These are phyloP conservation scores for Machaerirhynchus nigripectus DNA, from an alignment of 2,113 vertebrate species.

Conservation along the genomic window DNA sequence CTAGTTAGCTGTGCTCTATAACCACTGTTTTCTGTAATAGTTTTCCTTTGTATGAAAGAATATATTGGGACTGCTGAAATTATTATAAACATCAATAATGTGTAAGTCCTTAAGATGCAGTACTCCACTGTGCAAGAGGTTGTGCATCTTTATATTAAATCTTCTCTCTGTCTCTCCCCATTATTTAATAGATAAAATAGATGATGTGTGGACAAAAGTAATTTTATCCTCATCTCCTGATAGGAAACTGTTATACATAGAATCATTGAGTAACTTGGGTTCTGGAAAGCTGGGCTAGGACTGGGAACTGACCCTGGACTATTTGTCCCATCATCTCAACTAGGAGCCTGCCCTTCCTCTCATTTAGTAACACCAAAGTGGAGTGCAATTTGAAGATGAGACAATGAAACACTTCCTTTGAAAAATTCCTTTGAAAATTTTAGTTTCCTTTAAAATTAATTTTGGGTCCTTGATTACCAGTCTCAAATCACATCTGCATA, in stretches of 20 bases:
- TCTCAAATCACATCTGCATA: background rate
- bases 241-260: background rate
- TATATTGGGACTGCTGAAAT: background rate
- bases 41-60: background rate
- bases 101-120: background rate
- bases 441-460: background rate
- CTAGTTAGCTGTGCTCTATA: background rate
- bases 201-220: background rate
- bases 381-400: background rate
- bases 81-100: background rate
- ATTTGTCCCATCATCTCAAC: background rate
- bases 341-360: background rate
- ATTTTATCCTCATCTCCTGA: background rate
- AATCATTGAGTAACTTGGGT: background rate
- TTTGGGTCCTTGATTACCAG: background rate
- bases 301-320: background rate
- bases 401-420: background rate
- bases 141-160: background rate
- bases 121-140: background rate
- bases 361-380: background rate
- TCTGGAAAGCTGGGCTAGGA: background rate
- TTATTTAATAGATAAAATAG: background rate
- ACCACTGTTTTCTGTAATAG: background rate
- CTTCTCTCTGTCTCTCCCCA: background rate
- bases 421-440: constrained; percentile 7